These are phyloP conservation scores for Laticauda colubrina DNA, from an alignment of 2,113 vertebrate species.

Conservation along the genomic window DNA sequence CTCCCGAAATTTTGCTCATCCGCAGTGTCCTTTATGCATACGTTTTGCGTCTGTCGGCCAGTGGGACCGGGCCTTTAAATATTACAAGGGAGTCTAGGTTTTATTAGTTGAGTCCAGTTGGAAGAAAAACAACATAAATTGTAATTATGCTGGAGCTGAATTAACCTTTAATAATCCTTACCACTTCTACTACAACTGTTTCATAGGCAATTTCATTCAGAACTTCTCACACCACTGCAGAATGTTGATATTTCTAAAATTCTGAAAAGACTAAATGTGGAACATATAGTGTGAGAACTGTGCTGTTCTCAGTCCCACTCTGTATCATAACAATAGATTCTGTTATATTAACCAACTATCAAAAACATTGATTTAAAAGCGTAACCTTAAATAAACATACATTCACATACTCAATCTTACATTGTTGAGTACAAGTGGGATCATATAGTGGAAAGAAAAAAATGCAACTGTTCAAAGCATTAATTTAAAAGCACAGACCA, in stretches of 20 bases:
- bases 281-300: not conserved
- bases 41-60: no score
- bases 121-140: not conserved
- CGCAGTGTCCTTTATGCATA: no score
- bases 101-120: not conserved
- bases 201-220: not conserved
- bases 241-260: conserved; percentile 18
- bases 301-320: not conserved
- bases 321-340: conserved; percentile 1
- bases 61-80: no score
- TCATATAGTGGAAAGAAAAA: conserved; percentile 42
- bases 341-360: conserved; percentile 7
- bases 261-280: not conserved
- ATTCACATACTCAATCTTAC: conserved; percentile 49
- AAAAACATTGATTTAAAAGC: conserved; percentile 22
- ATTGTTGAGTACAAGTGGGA: conserved; percentile 44
- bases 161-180: not conserved
- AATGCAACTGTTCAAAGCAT: conserved; percentile 32
- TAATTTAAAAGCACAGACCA: conserved; percentile 45
- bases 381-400: conserved; percentile 47
- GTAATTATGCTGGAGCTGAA: not conserved
- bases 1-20: no score
- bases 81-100: not conserved
- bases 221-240: conserved; percentile 14
- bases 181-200: not conserved